A percentile compares a stretch with the other conserved stretches of the same genome.
Evolutionary conservation across 2,797 vertebrate genomes (phyloP).

Genomic region (Melanogrammus aeglefinus): DNA sequence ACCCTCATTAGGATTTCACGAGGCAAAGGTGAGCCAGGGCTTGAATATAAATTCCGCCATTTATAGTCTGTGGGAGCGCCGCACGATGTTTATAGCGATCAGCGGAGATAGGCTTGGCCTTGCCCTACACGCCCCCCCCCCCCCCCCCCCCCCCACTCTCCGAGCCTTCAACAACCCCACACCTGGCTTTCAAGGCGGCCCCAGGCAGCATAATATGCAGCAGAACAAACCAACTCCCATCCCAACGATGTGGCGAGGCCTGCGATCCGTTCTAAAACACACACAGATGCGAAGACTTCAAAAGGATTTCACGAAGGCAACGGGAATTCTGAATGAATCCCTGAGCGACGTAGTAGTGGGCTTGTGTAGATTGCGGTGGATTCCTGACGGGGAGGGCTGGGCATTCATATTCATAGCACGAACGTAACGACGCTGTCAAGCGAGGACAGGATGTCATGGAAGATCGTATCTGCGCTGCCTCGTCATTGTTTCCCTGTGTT

Average conservation of each 20-base stretch:
- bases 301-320: background rate
- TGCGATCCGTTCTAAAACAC: slow-evolving; percentile 36
- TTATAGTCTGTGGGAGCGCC: slow-evolving; percentile 55
- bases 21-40: slow-evolving; percentile 56
- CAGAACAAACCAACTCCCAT: slow-evolving; percentile 40
- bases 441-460: no score
- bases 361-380: background rate
- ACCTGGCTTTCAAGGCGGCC: slow-evolving; percentile 50
- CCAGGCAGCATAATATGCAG: slow-evolving; percentile 26
- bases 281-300: background rate
- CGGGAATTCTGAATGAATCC: background rate
- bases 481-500: no score
- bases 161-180: slow-evolving; percentile 45
- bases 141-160: no score
- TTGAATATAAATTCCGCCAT: slow-evolving; percentile 63
- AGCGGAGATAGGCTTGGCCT: slow-evolving; percentile 60
- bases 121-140: slow-evolving; percentile 37
- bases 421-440: no score
- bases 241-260: slow-evolving; percentile 10
- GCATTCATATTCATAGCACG: background rate
- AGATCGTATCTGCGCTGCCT: no score
- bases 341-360: no score
- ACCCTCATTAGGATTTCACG: slow-evolving; percentile 51
- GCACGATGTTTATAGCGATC: slow-evolving; percentile 56
- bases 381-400: background rate